phyloP scores from a whole-genome alignment of 2,797 vertebrate species.

The Cyprinodon diabolis region DNA sequence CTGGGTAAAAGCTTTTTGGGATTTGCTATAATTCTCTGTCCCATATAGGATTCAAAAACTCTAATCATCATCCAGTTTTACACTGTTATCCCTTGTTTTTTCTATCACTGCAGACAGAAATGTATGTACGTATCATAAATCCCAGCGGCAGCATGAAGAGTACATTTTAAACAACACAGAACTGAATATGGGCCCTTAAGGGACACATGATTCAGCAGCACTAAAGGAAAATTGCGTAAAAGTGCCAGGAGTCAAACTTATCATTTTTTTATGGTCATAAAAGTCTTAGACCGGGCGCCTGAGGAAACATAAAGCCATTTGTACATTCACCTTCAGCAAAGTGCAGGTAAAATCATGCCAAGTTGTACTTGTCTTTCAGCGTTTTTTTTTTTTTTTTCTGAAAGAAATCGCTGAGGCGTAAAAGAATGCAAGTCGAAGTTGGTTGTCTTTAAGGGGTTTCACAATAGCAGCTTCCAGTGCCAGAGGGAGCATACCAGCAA shows the following conservation, averaged over 20 bases:
- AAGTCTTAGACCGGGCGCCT: constrained; percentile 3
- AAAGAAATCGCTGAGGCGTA: constrained; percentile 37
- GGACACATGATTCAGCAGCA: constrained; percentile 5
- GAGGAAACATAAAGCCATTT: constrained; percentile 11
- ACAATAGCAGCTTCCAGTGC: constrained; percentile 55
- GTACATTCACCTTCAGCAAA: constrained; percentile 7
- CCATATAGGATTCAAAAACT: not conserved
- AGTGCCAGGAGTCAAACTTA: not conserved
- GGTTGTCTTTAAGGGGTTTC: constrained; percentile 41
- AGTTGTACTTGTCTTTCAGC: constrained; percentile 22
- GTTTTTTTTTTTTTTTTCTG: constrained; percentile 21
- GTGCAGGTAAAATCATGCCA: constrained; percentile 17
- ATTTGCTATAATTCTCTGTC: not conserved
- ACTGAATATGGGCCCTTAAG: constrained; percentile 11
- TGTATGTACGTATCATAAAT: not conserved
- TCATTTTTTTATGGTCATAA: constrained; percentile 4
- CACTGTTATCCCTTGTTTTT: not conserved
- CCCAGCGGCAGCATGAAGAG: constrained; percentile 1
- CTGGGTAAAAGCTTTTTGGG: not conserved
- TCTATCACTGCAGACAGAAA: not conserved
- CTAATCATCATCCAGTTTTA: not conserved
- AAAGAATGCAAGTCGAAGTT: constrained; percentile 54
- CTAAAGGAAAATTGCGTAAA: constrained; percentile 3
- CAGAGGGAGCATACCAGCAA: constrained; percentile 53
- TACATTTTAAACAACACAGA: constrained; percentile 11